Evolutionary conservation across 2,888 invertebrate genomes (phyloP).

Genomic region (Heliconius hortense): DNA sequence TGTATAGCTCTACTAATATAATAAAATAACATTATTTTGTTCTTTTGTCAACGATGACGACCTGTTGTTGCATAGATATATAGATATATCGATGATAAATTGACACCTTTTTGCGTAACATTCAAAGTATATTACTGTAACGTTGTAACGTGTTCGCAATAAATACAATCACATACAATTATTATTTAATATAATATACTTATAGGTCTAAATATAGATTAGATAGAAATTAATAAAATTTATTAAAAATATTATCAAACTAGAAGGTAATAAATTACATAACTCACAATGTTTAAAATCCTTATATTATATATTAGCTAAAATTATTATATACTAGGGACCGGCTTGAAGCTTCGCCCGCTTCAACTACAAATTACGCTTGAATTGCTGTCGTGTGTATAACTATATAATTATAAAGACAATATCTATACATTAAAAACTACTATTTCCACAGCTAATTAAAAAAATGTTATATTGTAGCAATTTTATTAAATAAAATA

Average conservation of each 20-base stretch:
- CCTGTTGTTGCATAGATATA: neutral
- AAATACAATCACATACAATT: too few relatives aligned
- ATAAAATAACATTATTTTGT: too few relatives aligned
- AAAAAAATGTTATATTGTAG: too few relatives aligned
- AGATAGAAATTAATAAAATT: neutral
- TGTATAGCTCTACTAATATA: too few relatives aligned
- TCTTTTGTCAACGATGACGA: neutral
- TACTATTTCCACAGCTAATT: too few relatives aligned
- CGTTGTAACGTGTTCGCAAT: neutral
- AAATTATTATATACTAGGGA: too few relatives aligned
- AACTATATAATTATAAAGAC: too few relatives aligned
- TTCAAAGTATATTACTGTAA: conserved; percentile 9
- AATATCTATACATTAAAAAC: too few relatives aligned
- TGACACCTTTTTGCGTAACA: conserved; percentile 5
- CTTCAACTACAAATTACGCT: too few relatives aligned
- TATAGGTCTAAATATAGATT: neutral
- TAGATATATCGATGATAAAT: conserved; percentile 3
- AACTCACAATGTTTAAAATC: neutral
- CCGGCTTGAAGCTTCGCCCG: too few relatives aligned
- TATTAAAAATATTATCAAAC: neutral
- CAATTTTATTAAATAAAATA: too few relatives aligned
- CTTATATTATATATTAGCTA: neutral
- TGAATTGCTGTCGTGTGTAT: too few relatives aligned
- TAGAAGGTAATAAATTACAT: neutral
- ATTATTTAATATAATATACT: neutral